Conservation (phyloP, 2,888 invertebrate species). For the Trachelus iudaicus region DNA sequence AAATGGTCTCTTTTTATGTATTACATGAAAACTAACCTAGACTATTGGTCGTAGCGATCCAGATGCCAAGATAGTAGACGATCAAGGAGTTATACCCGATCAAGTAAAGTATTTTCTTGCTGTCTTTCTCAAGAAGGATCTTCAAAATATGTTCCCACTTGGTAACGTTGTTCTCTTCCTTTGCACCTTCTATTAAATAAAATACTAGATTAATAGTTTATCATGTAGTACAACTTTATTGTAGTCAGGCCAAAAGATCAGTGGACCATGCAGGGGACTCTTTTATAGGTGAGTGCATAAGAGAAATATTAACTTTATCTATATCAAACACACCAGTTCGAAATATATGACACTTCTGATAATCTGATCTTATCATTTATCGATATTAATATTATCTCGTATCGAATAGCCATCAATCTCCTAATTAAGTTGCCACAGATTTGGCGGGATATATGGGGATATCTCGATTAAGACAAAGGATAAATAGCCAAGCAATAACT, state of each 20-base stretch:
- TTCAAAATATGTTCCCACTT: conserved; percentile 25
- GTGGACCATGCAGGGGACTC: background rate
- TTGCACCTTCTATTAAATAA: background rate
- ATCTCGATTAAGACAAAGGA: background rate
- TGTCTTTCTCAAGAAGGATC: conserved; percentile 30
- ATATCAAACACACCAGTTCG: background rate
- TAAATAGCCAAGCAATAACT: background rate
- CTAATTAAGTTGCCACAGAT: background rate
- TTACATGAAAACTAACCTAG: conserved; percentile 36
- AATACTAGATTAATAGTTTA: background rate
- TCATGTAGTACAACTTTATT: background rate
- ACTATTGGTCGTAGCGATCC: conserved; percentile 40
- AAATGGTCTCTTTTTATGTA: background rate
- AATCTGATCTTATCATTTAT: background rate
- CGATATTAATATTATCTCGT: background rate
- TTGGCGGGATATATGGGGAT: background rate
- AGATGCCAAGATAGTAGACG: conserved; percentile 35
- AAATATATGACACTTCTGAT: background rate
- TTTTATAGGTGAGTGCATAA: background rate
- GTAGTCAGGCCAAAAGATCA: background rate
- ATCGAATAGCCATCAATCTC: background rate
- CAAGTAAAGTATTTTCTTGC: conserved; percentile 40
- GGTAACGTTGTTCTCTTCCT: background rate
- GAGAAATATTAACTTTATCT: background rate
- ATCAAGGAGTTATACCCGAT: conserved; percentile 40